Evolutionary conservation across 2,797 vertebrate species (phyloP).

Genomic region (Trachurus trachurus): DNA sequence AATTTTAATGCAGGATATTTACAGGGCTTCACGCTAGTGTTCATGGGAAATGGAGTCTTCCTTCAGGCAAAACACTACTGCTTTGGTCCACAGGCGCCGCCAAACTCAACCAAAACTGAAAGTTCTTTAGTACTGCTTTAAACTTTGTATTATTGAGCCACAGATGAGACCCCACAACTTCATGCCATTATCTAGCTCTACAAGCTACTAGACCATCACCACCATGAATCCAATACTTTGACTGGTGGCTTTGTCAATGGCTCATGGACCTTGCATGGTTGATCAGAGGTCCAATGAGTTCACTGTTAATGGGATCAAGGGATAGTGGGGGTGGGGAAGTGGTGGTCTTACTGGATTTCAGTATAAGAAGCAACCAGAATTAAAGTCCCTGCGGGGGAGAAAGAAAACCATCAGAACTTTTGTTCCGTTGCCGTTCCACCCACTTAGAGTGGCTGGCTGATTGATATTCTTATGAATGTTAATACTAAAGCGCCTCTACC

Average conservation of each 20-base stretch:
- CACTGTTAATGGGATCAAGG: slow-evolving; percentile 64
- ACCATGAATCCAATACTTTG: slow-evolving; percentile 16
- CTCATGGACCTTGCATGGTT: slow-evolving; percentile 62
- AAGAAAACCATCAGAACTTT: slow-evolving; percentile 41
- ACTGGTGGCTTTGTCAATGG: slow-evolving; percentile 47
- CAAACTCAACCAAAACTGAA: too few relatives aligned
- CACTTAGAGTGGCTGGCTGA: slow-evolving; percentile 32
- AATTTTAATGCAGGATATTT: too few relatives aligned
- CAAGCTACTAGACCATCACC: neutral
- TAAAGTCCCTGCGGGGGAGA: slow-evolving; percentile 30
- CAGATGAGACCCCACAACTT: neutral
- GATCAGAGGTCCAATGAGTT: slow-evolving; percentile 52
- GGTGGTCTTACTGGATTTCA: slow-evolving; percentile 59
- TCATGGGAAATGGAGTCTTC: too few relatives aligned
- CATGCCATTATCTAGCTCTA: neutral
- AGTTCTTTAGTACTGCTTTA: too few relatives aligned
- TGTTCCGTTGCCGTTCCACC: slow-evolving; percentile 41
- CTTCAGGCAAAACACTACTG: too few relatives aligned
- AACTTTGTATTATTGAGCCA: neutral
- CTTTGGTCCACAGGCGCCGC: too few relatives aligned
- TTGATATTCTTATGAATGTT: slow-evolving; percentile 55
- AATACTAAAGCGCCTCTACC: slow-evolving; percentile 43
- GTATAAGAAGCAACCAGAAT: slow-evolving; percentile 34
- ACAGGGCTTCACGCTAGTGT: too few relatives aligned
- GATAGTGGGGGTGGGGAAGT: slow-evolving; percentile 25